phyloP scores from a whole-genome alignment of 1,140 invertebrate species.

The Pomacea maculata region DNA sequence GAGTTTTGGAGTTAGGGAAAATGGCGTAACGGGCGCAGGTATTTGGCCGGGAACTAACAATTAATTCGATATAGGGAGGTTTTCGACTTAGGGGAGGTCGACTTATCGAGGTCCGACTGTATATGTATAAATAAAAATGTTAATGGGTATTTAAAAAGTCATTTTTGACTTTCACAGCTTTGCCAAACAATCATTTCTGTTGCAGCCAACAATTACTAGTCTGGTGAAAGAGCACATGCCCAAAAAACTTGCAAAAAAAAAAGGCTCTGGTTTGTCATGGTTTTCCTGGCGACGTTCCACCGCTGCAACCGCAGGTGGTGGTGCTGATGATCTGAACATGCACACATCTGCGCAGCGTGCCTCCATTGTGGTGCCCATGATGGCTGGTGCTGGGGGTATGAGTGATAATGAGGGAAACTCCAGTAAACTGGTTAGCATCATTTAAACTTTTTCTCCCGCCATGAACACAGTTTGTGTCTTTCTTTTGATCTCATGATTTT shows the following conservation, averaged over 20 bases:
- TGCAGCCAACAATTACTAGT: constrained; percentile 17
- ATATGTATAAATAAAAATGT: too few species aligned
- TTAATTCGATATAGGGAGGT: too few species aligned
- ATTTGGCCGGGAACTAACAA: too few species aligned
- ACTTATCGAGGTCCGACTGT: too few species aligned
- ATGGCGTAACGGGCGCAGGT: too few species aligned
- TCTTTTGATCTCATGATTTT: too few species aligned
- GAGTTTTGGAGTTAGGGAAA: too few species aligned
- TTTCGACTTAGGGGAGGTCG: too few species aligned
- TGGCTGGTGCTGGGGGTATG: neutral
- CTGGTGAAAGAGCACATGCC: constrained; percentile 67
- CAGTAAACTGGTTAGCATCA: constrained; percentile 15
- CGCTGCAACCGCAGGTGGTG: constrained; percentile 1
- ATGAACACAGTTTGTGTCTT: too few species aligned
- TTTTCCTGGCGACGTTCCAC: constrained; percentile 75
- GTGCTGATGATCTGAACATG: neutral
- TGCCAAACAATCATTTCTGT: neutral
- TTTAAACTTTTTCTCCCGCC: too few species aligned
- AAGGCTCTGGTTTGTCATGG: constrained; percentile 69
- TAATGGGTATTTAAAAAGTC: too few species aligned
- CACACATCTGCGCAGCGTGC: neutral
- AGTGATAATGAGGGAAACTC: constrained; percentile 18
- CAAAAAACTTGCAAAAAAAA: constrained; percentile 66
- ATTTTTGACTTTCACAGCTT: neutral
- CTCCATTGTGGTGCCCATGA: neutral